Evolutionary conservation across 2,888 invertebrate species (phyloP), one percentile per base, ranked within the genome.

Genomic region (Colletes collaris): DNA sequence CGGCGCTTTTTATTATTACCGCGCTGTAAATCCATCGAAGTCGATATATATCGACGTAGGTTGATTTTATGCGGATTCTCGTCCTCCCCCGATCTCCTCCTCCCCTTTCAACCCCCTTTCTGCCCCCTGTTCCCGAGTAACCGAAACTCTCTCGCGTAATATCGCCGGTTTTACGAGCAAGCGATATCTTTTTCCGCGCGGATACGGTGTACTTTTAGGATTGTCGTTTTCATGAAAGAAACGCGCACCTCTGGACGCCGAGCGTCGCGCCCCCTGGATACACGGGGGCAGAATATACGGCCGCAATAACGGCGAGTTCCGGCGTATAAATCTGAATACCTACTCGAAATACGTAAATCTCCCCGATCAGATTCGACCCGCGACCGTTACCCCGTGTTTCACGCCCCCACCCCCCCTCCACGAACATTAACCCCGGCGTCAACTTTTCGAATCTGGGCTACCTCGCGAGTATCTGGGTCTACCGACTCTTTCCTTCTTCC

Each of bases 141-240:
- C 10, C 44, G 44, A 46, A 27, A 46, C 44, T 46, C 44, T 46
- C 55, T 40, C 69, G 37, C 69, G 77, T 82, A 82, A 82, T 83
- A 80, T 82, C 77, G 40, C 40, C 64, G 55, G 73, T 69, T 83
- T 83, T 83, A 83, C 83, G 82, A 83, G 75, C 69, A 58, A 67
- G 60, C 82, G 80, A 82, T 81, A 79, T 81, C 81, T 82, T 70
- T 76, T 69, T 73, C 59, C 60, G 66, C 69, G n/a, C 73, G 62
- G 66, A 78, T 72, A 62, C 62, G 19, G 65, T 81, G 73, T 81
- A 58, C 82, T 79, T 82, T 81, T 79, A 50, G 81, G 81, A 73
- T 82, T 79, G 78, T 82, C 78, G 81, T 81, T 76, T 63, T 68
- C 79, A 46, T 49, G 79, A 81, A 81, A 69, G 81, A 58, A 79